Conservation (phyloP, 1,140 invertebrate genomes). For the Dreissena polymorpha region DNA sequence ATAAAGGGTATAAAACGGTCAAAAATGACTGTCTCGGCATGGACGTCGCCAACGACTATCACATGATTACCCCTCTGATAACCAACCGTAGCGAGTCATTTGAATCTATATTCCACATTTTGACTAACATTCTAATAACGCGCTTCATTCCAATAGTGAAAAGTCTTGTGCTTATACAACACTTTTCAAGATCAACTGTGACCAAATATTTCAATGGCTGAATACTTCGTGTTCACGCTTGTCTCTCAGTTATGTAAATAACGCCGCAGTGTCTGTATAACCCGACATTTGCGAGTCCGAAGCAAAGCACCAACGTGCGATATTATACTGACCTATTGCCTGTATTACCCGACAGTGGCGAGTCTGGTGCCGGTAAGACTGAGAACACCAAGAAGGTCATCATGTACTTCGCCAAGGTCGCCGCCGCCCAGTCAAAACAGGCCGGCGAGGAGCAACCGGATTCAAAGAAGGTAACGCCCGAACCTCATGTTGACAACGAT, state of each 20-base stretch:
- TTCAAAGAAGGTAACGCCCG: slow-evolving; percentile 36
- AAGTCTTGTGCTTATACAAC: neutral
- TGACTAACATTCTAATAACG: too few species aligned
- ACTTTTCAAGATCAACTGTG: neutral
- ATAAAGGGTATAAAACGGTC: too few species aligned
- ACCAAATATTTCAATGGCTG: too few species aligned
- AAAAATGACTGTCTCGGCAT: too few species aligned
- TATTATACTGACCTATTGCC: neutral
- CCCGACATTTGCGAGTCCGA: neutral
- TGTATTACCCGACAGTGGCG: slow-evolving; percentile 82
- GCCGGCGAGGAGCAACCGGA: slow-evolving; percentile 49
- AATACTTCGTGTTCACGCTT: neutral
- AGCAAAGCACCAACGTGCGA: neutral
- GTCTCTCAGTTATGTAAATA: neutral
- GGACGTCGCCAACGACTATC: too few species aligned
- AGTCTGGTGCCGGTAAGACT: slow-evolving; percentile 99
- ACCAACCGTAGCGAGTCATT: too few species aligned
- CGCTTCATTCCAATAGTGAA: too few species aligned
- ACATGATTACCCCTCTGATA: too few species aligned
- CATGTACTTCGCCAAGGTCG: slow-evolving; percentile 98
- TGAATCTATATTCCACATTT: too few species aligned
- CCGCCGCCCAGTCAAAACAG: slow-evolving; percentile 82
- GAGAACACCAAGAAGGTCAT: slow-evolving; percentile 99
- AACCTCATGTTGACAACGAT: neutral
- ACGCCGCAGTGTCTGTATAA: neutral